These are phyloP conservation scores for Scaptomyza caliginosa DNA, from an alignment of 2,888 invertebrate genomes.

Conservation along the genomic window DNA sequence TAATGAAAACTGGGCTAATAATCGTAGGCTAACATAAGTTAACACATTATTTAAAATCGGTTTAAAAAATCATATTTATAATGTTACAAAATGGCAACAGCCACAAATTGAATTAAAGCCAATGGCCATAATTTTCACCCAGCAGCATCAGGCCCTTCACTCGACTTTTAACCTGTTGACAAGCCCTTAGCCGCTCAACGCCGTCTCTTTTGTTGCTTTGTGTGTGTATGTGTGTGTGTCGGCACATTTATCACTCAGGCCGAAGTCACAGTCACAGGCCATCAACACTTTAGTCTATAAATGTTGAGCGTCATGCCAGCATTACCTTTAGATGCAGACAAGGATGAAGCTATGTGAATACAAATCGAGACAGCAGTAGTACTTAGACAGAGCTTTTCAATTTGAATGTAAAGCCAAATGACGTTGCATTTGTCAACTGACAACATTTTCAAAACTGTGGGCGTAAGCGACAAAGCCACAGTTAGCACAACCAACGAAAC, in stretches of 20 bases:
- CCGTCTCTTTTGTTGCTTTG: background rate
- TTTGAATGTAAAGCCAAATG: conserved; percentile 59
- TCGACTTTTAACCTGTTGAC: conserved; percentile 31
- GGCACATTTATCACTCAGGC: conserved; percentile 43
- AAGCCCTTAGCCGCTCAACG: conserved; percentile 24
- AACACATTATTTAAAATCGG: background rate
- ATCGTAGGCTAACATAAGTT: background rate
- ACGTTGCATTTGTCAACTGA: conserved; percentile 55
- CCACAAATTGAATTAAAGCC: conserved; percentile 55
- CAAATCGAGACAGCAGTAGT: conserved; percentile 4
- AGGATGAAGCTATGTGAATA: background rate
- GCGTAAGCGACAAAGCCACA: conserved; percentile 20
- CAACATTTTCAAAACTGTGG: conserved; percentile 40
- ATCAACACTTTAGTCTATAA: conserved; percentile 31
- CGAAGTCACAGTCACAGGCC: conserved; percentile 24
- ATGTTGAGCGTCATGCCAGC: conserved; percentile 41
- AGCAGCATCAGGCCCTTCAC: conserved; percentile 35
- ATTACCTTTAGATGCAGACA: conserved; percentile 32
- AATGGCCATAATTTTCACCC: conserved; percentile 57
- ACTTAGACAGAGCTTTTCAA: conserved; percentile 16
- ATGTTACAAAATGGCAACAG: conserved; percentile 8
- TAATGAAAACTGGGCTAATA: no score
- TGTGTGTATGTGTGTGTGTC: conserved; percentile 1
- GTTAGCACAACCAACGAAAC: conserved; percentile 11
- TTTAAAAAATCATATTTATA: no score